These are phyloP conservation scores for Stenichneumon culpator DNA, from an alignment of 2,888 invertebrate genomes.

Conservation along the genomic window DNA sequence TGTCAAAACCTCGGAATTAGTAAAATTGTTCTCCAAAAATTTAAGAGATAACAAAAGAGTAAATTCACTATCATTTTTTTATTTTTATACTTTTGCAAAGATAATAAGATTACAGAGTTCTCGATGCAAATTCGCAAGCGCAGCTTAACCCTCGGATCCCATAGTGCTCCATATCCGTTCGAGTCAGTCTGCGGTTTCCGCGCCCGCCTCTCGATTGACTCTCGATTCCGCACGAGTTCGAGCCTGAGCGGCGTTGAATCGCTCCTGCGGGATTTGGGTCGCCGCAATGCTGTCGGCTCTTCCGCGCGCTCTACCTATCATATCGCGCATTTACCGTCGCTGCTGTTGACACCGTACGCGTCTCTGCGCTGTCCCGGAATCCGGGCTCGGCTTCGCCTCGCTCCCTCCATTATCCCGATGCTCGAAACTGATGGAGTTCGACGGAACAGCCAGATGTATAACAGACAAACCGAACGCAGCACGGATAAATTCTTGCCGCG, in stretches of 20 bases:
- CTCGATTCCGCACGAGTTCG: constrained; percentile 23
- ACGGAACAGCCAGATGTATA: neutral
- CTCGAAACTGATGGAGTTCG: neutral
- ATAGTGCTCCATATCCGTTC: neutral
- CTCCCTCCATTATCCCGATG: neutral
- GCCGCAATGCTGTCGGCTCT: constrained; percentile 65
- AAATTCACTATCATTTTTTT: neutral
- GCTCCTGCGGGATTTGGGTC: constrained; percentile 66
- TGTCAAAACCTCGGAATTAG: neutral
- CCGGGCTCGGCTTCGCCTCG: neutral
- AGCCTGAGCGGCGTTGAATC: constrained; percentile 18
- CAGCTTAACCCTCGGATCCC: neutral
- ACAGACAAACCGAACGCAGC: neutral
- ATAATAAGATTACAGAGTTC: neutral
- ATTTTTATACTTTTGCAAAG: neutral
- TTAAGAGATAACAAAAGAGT: neutral
- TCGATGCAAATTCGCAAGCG: neutral
- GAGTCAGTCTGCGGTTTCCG: neutral
- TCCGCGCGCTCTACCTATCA: constrained; percentile 47
- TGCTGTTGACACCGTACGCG: constrained; percentile 23
- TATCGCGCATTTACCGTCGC: constrained; percentile 27
- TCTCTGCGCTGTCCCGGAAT: constrained; percentile 15
- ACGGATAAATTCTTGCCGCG: neutral
- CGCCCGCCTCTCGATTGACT: constrained; percentile 8
- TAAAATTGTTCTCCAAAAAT: neutral